Conservation (phyloP, 2,797 vertebrate species). For the Mionectes olivaceus region DNA sequence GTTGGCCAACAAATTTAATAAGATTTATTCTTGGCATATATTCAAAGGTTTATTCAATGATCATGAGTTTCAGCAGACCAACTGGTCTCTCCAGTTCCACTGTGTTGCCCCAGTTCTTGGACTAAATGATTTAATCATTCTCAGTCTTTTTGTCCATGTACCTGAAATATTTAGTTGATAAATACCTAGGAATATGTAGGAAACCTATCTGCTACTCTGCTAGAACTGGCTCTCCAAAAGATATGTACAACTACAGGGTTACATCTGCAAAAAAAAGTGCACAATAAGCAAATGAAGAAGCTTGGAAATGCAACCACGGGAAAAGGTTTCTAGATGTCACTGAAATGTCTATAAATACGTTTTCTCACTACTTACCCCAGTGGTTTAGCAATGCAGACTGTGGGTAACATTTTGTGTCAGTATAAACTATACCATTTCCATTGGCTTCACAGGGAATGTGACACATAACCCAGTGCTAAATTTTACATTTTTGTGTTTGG, state of each 20-base stretch:
- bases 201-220: neutral
- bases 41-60: neutral
- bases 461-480: neutral
- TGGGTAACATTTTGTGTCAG: neutral
- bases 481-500: slow-evolving; percentile 4
- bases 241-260: neutral
- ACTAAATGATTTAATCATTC: neutral
- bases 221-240: neutral
- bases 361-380: neutral
- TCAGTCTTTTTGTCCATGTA: neutral
- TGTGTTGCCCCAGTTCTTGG: neutral
- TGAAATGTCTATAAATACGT: slow-evolving; percentile 19
- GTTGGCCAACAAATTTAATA: neutral
- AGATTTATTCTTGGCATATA: neutral
- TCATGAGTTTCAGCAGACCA: neutral
- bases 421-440: neutral
- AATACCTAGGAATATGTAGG: neutral
- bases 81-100: neutral
- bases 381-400: slow-evolving; percentile 30
- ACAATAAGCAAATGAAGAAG: neutral
- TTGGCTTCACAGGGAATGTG: neutral
- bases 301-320: neutral
- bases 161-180: neutral
- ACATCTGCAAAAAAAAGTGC: neutral
- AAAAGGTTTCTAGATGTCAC: neutral